Conservation (phyloP, 2,888 invertebrate species). For the Leptogaster cylindrica region DNA sequence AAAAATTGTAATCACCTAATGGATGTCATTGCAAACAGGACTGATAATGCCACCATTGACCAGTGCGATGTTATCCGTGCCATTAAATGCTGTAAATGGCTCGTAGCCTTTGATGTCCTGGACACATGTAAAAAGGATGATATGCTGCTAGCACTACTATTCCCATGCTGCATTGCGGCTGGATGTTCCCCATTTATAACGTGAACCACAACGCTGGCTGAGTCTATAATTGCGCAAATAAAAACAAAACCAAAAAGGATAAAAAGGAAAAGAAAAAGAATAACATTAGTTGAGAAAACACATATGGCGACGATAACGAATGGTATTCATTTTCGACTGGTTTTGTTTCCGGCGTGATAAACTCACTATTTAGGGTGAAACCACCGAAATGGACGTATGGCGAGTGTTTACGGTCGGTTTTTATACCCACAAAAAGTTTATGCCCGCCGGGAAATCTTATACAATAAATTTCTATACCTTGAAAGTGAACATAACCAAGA, state of each 20-base stretch:
- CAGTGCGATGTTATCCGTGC: conserved; percentile 45
- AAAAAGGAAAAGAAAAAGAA: no score
- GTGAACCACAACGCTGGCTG: conserved; percentile 82
- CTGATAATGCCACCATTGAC: conserved; percentile 39
- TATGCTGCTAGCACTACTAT: conserved; percentile 59
- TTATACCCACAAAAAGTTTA: not conserved
- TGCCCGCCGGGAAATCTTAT: not conserved
- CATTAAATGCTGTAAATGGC: conserved; percentile 45
- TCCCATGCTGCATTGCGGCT: conserved; percentile 69
- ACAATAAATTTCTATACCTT: not conserved
- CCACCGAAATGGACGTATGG: conserved; percentile 11
- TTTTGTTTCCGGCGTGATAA: not conserved
- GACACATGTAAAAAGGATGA: conserved; percentile 50
- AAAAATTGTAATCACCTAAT: conserved; percentile 46
- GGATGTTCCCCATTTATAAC: conserved; percentile 78
- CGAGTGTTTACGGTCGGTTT: not conserved
- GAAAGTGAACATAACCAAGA: conserved; percentile 8
- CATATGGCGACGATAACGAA: not conserved
- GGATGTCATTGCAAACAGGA: conserved; percentile 39
- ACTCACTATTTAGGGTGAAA: not conserved
- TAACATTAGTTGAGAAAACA: conserved; percentile 2
- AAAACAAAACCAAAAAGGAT: no score
- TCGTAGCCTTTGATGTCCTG: conserved; percentile 44
- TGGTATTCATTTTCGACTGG: not conserved
- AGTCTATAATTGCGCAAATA: conserved; percentile 66